These are phyloP conservation scores for Nesoenas mayeri DNA, from an alignment of 2,113 vertebrate genomes.

Conservation along the genomic window DNA sequence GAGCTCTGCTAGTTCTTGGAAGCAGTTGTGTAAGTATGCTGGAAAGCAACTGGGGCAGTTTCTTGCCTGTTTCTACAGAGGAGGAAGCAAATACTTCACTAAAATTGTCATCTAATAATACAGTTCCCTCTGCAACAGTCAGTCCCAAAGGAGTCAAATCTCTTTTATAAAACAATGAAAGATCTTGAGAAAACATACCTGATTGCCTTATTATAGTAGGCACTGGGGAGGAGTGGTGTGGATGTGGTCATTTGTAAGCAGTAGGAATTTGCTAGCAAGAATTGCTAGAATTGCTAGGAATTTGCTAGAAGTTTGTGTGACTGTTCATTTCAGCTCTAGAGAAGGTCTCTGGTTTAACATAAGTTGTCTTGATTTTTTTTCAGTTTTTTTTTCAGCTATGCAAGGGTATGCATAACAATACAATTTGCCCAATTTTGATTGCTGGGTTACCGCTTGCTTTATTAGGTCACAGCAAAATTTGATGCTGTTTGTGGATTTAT, in stretches of 20 bases:
- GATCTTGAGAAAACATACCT: background rate
- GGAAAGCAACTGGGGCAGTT: background rate
- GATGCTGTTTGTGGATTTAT: background rate
- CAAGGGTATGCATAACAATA: background rate
- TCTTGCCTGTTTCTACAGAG: background rate
- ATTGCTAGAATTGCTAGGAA: background rate
- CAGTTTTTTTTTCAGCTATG: background rate
- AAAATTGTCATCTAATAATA: background rate
- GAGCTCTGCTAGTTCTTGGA: background rate
- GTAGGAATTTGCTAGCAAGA: background rate
- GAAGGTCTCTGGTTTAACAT: background rate
- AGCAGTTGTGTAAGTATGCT: background rate
- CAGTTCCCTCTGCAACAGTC: background rate
- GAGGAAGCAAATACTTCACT: background rate
- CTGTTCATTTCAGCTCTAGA: background rate
- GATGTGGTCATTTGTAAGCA: background rate
- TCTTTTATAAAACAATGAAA: background rate
- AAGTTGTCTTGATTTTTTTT: background rate
- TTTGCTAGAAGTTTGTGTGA: background rate
- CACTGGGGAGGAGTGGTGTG: background rate
- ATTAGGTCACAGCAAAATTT: background rate
- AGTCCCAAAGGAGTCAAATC: fast-evolving
- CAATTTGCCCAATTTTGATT: background rate
- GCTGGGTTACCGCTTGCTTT: background rate
- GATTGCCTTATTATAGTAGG: background rate